phyloP scores from a whole-genome alignment of 2,888 invertebrate genomes.

The Lomographa bimaculata region DNA sequence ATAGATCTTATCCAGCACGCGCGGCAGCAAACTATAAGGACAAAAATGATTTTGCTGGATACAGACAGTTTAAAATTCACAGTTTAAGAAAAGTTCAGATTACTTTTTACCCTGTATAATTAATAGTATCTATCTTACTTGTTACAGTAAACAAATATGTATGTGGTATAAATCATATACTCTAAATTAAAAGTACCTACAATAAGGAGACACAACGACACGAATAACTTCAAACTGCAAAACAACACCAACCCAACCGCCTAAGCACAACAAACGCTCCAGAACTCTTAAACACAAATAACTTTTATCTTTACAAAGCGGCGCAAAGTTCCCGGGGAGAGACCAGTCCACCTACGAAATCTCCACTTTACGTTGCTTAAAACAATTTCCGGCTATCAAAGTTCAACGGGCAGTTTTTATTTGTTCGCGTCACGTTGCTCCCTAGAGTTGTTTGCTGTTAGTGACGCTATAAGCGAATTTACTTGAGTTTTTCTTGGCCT shows the following conservation, averaged over 20 bases:
- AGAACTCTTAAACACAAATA: slow-evolving; percentile 28
- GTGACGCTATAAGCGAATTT: slow-evolving; percentile 69
- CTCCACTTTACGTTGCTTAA: slow-evolving; percentile 62
- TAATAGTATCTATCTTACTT: no score
- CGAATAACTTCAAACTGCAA: neutral
- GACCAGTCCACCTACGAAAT: slow-evolving; percentile 55
- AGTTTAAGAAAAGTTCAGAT: no score
- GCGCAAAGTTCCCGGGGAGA: slow-evolving; percentile 38
- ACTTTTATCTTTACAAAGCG: slow-evolving; percentile 37
- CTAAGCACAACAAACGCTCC: slow-evolving; percentile 6
- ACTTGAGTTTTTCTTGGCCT: slow-evolving; percentile 48
- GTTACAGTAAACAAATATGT: no score
- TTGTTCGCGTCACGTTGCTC: slow-evolving; percentile 67
- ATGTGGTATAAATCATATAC: no score
- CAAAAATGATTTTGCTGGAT: no score
- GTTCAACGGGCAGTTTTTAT: slow-evolving; percentile 65
- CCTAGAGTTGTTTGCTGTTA: slow-evolving; percentile 65
- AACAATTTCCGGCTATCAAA: slow-evolving; percentile 72
- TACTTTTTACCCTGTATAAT: no score
- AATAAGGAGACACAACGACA: no score
- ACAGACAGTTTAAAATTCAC: no score
- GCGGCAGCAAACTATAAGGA: no score
- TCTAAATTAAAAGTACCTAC: no score
- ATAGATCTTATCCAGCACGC: no score
- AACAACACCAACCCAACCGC: slow-evolving; percentile 3